Percentiles rank a stretch among this genome's conserved stretches.
phyloP scores from a whole-genome alignment of 2,888 invertebrate species.

The Pandemis cinnamomeana region DNA sequence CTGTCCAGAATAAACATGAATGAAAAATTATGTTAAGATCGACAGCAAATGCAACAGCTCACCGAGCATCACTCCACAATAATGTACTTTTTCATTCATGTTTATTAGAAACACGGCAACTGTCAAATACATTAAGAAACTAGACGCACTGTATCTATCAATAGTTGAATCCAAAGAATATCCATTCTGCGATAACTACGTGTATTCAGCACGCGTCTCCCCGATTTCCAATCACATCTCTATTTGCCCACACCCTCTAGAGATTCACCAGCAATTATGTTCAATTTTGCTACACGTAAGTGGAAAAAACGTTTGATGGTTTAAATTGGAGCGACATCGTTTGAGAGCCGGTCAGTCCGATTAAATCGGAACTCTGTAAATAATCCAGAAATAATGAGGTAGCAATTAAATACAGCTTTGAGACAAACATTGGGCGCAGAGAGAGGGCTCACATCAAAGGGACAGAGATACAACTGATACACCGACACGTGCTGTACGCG shows the following conservation, averaged over 20 bases:
- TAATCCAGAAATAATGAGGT: conserved; percentile 84
- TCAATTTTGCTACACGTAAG: conserved; percentile 46
- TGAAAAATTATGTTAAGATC: too few relatives aligned
- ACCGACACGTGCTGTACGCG: conserved; percentile 55
- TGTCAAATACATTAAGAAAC: too few relatives aligned
- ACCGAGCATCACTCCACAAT: too few relatives aligned
- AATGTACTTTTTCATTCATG: too few relatives aligned
- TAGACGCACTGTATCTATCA: too few relatives aligned
- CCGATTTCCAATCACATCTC: conserved; percentile 24
- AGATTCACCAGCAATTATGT: conserved; percentile 67
- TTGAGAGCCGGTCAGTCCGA: conserved; percentile 54
- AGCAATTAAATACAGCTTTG: conserved; percentile 81
- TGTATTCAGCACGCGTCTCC: conserved; percentile 20
- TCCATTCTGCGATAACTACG: conserved; percentile 45
- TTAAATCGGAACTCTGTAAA: conserved; percentile 73
- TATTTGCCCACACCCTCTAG: conserved; percentile 26
- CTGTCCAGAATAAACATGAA: too few relatives aligned
- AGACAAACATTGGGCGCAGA: conserved; percentile 64
- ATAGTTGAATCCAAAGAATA: background rate
- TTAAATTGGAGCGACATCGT: conserved; percentile 52
- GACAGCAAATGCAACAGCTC: too few relatives aligned
- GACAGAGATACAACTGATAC: conserved; percentile 46
- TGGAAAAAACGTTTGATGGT: conserved; percentile 66
- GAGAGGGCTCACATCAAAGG: conserved; percentile 72
- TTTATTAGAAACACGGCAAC: too few relatives aligned